phyloP scores from a whole-genome alignment of 2,888 invertebrate genomes.

The Caenorhabditis sinica region DNA sequence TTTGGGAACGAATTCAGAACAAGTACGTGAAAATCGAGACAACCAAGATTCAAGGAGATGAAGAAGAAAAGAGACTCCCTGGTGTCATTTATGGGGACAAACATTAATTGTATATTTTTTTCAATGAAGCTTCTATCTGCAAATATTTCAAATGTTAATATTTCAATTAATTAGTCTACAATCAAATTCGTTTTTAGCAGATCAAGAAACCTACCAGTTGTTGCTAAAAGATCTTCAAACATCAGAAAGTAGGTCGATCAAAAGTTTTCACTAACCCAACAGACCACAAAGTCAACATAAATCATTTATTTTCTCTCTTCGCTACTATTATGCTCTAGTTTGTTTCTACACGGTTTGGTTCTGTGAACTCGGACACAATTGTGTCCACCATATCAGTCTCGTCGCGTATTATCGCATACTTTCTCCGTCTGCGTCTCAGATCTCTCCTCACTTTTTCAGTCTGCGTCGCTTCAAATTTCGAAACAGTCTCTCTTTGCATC shows the following conservation, averaged over 20 bases:
- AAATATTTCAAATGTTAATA: too few species aligned
- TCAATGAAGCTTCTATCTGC: too few species aligned
- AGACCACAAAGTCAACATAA: constrained; percentile 16
- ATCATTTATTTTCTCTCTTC: background rate
- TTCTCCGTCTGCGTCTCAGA: constrained; percentile 38
- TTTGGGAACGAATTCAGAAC: too few species aligned
- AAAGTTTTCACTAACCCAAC: background rate
- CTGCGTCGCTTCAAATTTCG: constrained; percentile 12
- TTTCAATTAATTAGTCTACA: too few species aligned
- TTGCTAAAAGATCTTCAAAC: background rate
- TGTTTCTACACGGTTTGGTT: constrained; percentile 7
- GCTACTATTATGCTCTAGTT: background rate
- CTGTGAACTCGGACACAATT: constrained; percentile 52
- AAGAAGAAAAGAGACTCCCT: background rate
- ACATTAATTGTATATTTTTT: too few species aligned
- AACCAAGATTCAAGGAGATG: background rate
- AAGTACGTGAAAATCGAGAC: background rate
- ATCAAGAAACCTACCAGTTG: background rate
- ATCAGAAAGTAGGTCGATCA: background rate
- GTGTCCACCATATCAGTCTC: constrained; percentile 45
- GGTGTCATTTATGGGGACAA: too few species aligned
- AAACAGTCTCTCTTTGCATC: constrained; percentile 48
- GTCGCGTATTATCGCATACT: constrained; percentile 10
- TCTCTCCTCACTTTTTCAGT: constrained; percentile 1
- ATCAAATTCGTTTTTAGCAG: too few species aligned